Conservation (phyloP, 1,140 invertebrate genomes). For the Macrosteles quadrilineatus region DNA sequence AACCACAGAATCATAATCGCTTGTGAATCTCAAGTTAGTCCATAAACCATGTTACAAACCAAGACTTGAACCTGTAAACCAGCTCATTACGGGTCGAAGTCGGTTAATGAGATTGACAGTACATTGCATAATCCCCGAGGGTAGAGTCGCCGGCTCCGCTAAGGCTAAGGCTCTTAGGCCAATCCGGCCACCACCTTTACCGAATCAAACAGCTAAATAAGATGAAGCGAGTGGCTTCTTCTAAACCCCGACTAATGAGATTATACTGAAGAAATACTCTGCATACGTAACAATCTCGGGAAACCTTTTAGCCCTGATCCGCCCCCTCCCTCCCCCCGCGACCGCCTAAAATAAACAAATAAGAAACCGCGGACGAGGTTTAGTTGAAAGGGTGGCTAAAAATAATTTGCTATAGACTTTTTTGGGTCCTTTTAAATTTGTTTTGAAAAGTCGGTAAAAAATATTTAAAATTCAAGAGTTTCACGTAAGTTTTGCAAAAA, state of each 20-base stretch:
- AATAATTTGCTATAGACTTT: no score
- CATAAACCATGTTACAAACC: no score
- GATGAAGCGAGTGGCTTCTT: slow-evolving; percentile 40
- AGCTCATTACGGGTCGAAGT: no score
- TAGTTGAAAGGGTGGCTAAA: no score
- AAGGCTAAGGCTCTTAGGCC: slow-evolving; percentile 36
- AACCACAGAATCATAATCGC: no score
- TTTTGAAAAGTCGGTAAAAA: no score
- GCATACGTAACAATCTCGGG: slow-evolving; percentile 41
- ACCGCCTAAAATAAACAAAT: slow-evolving; percentile 23
- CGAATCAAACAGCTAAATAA: slow-evolving; percentile 42
- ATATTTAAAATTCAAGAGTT: no score
- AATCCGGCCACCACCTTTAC: slow-evolving; percentile 40
- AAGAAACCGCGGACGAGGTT: background rate
- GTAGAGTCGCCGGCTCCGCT: slow-evolving; percentile 18
- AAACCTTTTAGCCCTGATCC: slow-evolving; percentile 41
- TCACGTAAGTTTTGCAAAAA: no score
- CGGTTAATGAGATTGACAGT: slow-evolving; percentile 21
- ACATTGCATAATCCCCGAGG: slow-evolving; percentile 26
- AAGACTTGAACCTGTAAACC: no score
- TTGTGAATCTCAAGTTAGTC: no score
- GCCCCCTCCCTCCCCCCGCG: no score
- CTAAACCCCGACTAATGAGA: slow-evolving; percentile 41
- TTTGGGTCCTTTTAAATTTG: no score
- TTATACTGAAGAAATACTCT: slow-evolving; percentile 44